Base-by-base conservation (phyloP, 2,888 invertebrate species). In the Ceratothoa steindachneri region DNA sequence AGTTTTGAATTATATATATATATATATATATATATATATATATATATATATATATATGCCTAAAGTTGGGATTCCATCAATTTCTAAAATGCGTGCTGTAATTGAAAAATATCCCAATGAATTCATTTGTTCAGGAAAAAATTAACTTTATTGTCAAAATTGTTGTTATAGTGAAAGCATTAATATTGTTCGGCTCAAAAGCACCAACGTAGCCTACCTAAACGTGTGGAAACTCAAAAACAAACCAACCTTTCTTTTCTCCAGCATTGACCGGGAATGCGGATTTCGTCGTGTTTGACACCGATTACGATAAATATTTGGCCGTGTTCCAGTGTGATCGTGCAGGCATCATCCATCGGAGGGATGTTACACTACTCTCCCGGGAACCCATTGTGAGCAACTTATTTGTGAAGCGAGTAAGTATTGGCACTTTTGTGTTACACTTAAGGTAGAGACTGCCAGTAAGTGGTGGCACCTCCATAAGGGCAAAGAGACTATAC, bases 271-370 rank as follows among this genome's bases (percentile, higher is more conserved):
- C 90, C 0, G 92, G 92, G 0, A 88, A 88, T 69, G 90, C 92
- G 0, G 88, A 89, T 69, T 93, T 91, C 84, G 89, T 90, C 0
- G 87, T 93, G 0, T 87, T 93, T 81, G 86, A 88, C 81, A 91
- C 93, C 0, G 92, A 93, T 83, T 93, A 93, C 83, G 85, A 85
- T 0, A 88, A 86, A 0, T 92, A 90, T 82, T 92, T 92, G 0
- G 91, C 89, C 0, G 87, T 93, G 69, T 93, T 91, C 84, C 90
- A 91, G 0, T 93, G 93, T 82, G 92, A 93, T 84, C 90, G 89
- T 82, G 83, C 93, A 9, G 87, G 89, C 0, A 90, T 92, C 81
- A 90, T 90, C 0, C 90, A 93, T 84, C 87, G 92, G 1, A 89
- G 90, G 77, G 91, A 92, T 0, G 91, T 91, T 0, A 91, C 92